A percentile compares a stretch with the other conserved stretches of the same genome.
phyloP scores from a whole-genome alignment of 2,113 vertebrate species.

The Planiliza haematocheilus region DNA sequence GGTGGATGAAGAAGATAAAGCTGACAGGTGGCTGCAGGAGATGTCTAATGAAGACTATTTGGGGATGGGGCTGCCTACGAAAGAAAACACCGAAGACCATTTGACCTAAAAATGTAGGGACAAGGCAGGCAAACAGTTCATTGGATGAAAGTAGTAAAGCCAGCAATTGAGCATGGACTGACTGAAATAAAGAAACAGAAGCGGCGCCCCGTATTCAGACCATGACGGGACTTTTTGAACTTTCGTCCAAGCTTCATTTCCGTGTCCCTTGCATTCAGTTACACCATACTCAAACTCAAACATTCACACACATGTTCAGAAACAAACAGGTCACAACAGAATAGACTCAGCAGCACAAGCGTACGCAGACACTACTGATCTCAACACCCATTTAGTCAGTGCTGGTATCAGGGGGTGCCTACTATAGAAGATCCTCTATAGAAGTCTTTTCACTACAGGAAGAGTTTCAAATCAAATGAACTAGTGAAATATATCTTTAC shows the following conservation, averaged over 20 bases:
- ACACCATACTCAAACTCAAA: neutral
- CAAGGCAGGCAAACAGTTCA: no score
- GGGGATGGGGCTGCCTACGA: no score
- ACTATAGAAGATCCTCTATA: slow-evolving; percentile 84
- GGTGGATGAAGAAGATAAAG: no score
- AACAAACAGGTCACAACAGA: neutral
- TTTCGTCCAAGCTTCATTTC: neutral
- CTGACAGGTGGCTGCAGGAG: no score
- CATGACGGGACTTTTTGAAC: no score
- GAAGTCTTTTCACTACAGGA: slow-evolving; percentile 84
- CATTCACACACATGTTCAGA: neutral
- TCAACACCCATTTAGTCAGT: slow-evolving; percentile 30
- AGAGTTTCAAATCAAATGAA: slow-evolving; percentile 6
- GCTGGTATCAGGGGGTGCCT: slow-evolving; percentile 78
- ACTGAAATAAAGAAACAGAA: no score
- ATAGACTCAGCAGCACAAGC: neutral
- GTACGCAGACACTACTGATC: slow-evolving; percentile 18
- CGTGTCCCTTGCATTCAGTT: neutral
- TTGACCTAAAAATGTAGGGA: no score
- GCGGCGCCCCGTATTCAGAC: no score
- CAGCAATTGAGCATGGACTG: no score
- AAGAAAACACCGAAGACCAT: no score
- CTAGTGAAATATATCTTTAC: neutral
- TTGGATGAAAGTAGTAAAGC: no score
- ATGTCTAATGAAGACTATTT: no score